These are phyloP conservation scores for Phaedon cochleariae DNA, from an alignment of 2,888 invertebrate genomes.

Conservation along the genomic window DNA sequence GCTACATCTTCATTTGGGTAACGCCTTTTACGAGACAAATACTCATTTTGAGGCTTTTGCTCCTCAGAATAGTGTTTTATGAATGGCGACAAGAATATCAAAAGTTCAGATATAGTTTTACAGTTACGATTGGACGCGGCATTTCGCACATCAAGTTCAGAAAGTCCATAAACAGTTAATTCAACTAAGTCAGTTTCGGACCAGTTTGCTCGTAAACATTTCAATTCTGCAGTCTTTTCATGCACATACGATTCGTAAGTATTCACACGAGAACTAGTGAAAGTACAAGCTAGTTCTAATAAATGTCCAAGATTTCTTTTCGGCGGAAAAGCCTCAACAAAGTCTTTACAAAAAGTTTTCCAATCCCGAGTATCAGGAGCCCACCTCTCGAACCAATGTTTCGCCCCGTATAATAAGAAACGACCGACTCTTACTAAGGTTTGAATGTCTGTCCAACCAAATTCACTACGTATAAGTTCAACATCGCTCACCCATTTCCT, in stretches of 20 bases:
- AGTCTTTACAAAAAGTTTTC: too few relatives aligned
- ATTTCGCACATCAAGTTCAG: neutral
- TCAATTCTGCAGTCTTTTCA: neutral
- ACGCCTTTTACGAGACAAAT: neutral
- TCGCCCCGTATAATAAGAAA: too few relatives aligned
- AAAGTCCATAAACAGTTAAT: neutral
- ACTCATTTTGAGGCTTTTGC: neutral
- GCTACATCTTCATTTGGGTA: neutral
- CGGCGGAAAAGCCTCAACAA: too few relatives aligned
- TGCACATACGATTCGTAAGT: neutral
- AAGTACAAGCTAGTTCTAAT: too few relatives aligned
- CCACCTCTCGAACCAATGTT: too few relatives aligned
- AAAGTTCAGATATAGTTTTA: neutral
- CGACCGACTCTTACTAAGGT: too few relatives aligned
- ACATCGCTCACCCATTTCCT: too few relatives aligned
- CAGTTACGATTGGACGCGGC: neutral
- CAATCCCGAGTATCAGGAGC: too few relatives aligned
- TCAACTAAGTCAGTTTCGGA: neutral
- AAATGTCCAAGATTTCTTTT: too few relatives aligned
- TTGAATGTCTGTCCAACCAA: too few relatives aligned
- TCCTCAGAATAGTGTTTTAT: neutral
- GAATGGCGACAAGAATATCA: neutral
- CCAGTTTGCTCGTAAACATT: conserved; percentile 1
- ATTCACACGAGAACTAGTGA: too few relatives aligned
- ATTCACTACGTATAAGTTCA: too few relatives aligned